Evolutionary conservation across 2,888 invertebrate species (phyloP), one percentile per base, ranked within the genome.

Genomic region (Hoplodrina blanda): DNA sequence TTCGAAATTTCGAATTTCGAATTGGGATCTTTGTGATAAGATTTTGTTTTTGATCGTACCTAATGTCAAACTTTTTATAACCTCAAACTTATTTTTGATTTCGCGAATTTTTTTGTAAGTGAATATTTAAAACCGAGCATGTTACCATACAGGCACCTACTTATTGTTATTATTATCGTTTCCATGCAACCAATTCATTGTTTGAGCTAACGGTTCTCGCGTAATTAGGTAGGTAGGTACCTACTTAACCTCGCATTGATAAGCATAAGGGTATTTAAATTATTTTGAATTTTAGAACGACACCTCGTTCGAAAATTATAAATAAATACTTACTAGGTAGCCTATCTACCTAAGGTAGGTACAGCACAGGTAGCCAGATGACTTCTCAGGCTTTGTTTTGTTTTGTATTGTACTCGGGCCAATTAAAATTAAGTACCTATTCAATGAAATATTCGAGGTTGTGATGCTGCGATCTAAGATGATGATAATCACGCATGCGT

Each of bases 151-250:
- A 46, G 17, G 17, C 17, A 44, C 15, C 44, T 44, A 46, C 17
- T 15, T 52, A 57, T 62, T 54, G 68, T 68, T 62, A 68, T 53
- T 78, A 53, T 71, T 78, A 65, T 65, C 65, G 65, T 79, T 79
- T 33, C 62, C 79, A 65, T 15, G 71, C 71, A 80, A 71, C 76
- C 71, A 73, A 41, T 33, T 7, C 5, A 80, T 83, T 76, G 81
- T 80, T 82, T 69, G 11, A 71, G 33, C n/a, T 55, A 67, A 61
- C 62, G 49, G 74, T 80, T 80, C 76, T 69, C 78, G 81, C 69
- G 63, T 74, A 65, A 73, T 74, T 67, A 69, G 46, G 60, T 50
- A 30, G 11, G 17, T 44, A n/a, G 5, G 0, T 41, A 53, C 25
- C 2, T 17, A 53, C 20, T 0, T 65, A 41, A 13, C 19, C 15